Evolutionary conservation across 2,113 vertebrate species (phyloP), one percentile per base, ranked within the genome.

Genomic region (Crotalus tigris): DNA sequence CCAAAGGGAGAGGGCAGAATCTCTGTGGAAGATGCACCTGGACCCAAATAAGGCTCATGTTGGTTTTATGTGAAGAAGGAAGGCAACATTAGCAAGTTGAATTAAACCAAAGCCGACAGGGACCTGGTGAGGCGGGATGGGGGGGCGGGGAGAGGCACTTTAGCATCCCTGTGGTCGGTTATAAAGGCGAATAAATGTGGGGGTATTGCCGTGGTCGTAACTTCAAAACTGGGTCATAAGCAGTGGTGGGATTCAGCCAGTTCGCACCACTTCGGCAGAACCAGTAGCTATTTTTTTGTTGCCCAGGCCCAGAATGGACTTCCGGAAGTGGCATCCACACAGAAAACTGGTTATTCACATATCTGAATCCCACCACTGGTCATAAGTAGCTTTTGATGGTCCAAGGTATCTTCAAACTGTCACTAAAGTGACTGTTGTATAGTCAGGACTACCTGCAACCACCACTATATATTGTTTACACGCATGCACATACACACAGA

Each of bases 381-480:
- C 59, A 29, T 64, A 59, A 59, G 59, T 64, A 64, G 61, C 1
- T 64, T 64, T 64, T 64, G 61, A 11, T 12, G 11, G 61, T 13
- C 3, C 61, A 69, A n/a, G 0, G 0, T n/a, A 13, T 69, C 29
- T 69, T 69, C 0, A 4, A 64, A 13, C 26, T 7, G 4, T 64
- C 3, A 7, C 59, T 29, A 29, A 64, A 29, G 61, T 64, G 61
- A 64, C 61, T 46, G 46, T 46, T 46, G 46, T 46, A 46, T 46
- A 46, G 46, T 46, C 46, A 5, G 46, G 46, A 46, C 46, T 46
- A 46, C 46, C 46, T 29, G 26, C 9, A 64, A 29, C 95, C 97
- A 94, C n/a, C 39, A 92, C 91, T 91, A 93, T 94, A 97, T 97
- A 97, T 97, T 87, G 46, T 95, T 95, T 89, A 96, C 96, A 97